Conservation (phyloP, 2,113 vertebrate species). For the Ictalurus furcatus region DNA sequence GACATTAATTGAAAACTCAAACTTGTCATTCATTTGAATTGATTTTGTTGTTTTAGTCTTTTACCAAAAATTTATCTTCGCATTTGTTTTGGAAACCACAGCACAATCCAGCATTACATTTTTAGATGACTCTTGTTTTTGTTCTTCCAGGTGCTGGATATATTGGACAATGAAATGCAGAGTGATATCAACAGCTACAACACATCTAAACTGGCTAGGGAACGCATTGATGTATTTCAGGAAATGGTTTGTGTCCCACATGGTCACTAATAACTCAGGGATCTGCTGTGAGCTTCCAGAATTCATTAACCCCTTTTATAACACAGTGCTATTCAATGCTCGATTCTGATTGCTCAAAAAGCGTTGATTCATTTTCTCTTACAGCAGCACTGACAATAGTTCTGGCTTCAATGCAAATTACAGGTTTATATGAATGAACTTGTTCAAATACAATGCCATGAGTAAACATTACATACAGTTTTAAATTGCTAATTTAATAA, state of each 20-base stretch:
- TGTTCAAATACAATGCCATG: no score
- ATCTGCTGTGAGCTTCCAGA: not conserved
- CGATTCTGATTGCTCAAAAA: not conserved
- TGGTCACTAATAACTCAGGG: not conserved
- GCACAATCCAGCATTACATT: not conserved
- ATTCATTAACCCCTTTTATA: not conserved
- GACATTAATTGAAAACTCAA: not conserved
- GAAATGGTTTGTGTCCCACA: slow-evolving; percentile 64
- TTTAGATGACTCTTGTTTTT: slow-evolving; percentile 6
- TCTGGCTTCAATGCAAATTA: not conserved
- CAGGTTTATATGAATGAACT: not conserved
- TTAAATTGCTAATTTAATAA: no score
- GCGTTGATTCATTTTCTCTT: not conserved
- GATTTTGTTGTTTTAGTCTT: not conserved
- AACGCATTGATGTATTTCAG: slow-evolving; percentile 70
- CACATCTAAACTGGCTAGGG: rapidly evolving
- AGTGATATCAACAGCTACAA: slow-evolving; percentile 68
- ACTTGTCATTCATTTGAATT: not conserved
- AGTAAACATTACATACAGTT: no score
- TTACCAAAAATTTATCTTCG: not conserved
- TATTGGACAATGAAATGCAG: slow-evolving; percentile 62
- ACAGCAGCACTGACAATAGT: not conserved
- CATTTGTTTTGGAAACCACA: not conserved
- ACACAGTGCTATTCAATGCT: not conserved
- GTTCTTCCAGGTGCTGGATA: slow-evolving; percentile 45